Conservation (phyloP, 2,888 invertebrate genomes). For the Cerastoderma edule region DNA sequence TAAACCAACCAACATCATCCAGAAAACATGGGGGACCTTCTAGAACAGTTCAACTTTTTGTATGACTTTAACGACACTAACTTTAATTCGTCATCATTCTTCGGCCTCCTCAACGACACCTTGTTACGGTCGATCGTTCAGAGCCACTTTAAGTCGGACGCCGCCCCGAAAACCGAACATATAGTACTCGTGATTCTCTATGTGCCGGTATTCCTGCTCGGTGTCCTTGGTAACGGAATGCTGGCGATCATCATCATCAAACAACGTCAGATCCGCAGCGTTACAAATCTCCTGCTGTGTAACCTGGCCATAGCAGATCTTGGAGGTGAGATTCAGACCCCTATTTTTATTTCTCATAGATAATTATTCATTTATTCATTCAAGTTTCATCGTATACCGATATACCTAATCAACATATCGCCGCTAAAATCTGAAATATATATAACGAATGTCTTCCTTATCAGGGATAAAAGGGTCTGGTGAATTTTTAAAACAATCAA, state of each 20-base stretch:
- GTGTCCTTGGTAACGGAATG: constrained; percentile 65
- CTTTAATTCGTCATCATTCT: not conserved
- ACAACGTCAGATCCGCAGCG: constrained; percentile 57
- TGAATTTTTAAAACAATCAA: no score
- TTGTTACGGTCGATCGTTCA: not conserved
- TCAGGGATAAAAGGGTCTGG: no score
- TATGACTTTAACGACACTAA: constrained; percentile 14
- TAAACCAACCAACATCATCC: no score
- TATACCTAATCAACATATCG: no score
- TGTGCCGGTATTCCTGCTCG: constrained; percentile 62
- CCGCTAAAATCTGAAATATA: no score
- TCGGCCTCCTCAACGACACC: constrained; percentile 13
- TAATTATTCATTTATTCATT: not conserved
- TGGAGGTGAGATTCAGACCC: constrained; percentile 53
- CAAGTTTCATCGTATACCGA: no score
- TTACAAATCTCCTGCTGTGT: constrained; percentile 67
- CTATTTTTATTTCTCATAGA: not conserved
- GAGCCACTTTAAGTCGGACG: not conserved
- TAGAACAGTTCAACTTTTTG: constrained; percentile 3
- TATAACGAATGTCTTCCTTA: no score
- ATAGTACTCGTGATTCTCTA: constrained; percentile 63
- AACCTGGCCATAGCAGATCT: constrained; percentile 69
- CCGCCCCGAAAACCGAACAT: constrained; percentile 22
- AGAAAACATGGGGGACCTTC: no score
- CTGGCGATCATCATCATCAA: constrained; percentile 60